These are phyloP conservation scores for Tauraco hartlaubi DNA, from an alignment of 2,797 vertebrate species.

Conservation along the genomic window DNA sequence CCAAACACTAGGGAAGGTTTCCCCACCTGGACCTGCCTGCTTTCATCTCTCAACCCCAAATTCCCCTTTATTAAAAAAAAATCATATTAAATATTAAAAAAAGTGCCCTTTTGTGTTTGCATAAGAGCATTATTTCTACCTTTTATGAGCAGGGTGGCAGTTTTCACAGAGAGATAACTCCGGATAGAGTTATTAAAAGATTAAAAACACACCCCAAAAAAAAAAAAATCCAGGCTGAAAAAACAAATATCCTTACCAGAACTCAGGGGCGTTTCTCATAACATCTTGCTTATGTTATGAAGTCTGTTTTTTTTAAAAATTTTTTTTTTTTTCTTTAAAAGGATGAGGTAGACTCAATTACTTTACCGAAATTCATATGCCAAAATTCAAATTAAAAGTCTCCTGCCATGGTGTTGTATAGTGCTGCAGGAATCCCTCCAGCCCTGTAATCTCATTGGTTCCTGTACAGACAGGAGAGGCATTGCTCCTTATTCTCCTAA, in stretches of 20 bases:
- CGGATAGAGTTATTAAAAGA: conserved; percentile 46
- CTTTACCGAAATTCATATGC: background rate
- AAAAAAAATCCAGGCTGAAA: conserved; percentile 11
- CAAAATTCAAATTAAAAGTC: conserved; percentile 1
- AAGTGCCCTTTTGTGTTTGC: background rate
- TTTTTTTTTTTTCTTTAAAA: background rate
- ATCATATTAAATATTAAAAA: background rate
- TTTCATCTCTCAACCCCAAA: background rate
- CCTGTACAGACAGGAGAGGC: background rate
- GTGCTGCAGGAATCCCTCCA: background rate
- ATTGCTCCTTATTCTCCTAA: background rate
- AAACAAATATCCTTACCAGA: conserved; percentile 50
- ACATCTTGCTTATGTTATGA: conserved; percentile 34
- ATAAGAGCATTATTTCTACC: background rate
- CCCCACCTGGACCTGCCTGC: background rate
- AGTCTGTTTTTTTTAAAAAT: background rate
- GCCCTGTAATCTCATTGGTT: background rate
- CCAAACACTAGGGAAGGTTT: background rate
- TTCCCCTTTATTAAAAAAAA: background rate
- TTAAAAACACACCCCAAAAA: conserved; percentile 30
- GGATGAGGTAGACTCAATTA: background rate
- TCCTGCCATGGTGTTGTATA: background rate
- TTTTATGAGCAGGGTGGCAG: background rate
- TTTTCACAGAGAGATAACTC: conserved; percentile 35
- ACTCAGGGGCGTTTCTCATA: conserved; percentile 6